phyloP scores from a whole-genome alignment of 23 tunicate genomes.

The Diplosoma virens region DNA sequence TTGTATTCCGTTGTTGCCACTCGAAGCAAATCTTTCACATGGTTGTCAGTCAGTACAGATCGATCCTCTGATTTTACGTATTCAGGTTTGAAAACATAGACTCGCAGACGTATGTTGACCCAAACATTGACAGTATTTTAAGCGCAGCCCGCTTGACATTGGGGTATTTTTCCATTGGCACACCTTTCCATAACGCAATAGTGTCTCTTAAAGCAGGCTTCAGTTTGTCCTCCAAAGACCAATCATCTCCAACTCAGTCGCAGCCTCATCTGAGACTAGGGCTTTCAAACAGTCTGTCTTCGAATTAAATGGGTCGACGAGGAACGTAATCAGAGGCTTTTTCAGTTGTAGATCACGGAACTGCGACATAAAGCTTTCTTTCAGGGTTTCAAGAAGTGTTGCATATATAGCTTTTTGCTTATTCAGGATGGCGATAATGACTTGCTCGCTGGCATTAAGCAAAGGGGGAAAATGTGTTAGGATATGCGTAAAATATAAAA shows the following conservation, averaged over 20 bases:
- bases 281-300: slow-evolving; percentile 42
- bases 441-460: slow-evolving; percentile 46
- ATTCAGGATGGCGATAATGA: slow-evolving; percentile 33
- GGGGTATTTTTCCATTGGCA: slow-evolving; percentile 44
- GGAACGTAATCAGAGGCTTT: slow-evolving; percentile 46
- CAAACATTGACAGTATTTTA: slow-evolving; percentile 33
- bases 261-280: slow-evolving; percentile 43
- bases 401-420: slow-evolving; percentile 44
- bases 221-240: slow-evolving; percentile 56
- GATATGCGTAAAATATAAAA: slow-evolving; percentile 38
- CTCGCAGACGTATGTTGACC: slow-evolving; percentile 53
- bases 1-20: slow-evolving; percentile 61
- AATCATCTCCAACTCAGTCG: slow-evolving; percentile 46
- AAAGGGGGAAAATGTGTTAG: slow-evolving; percentile 32
- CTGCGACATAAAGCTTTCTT: slow-evolving; percentile 42
- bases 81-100: slow-evolving; percentile 47
- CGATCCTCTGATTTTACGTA: slow-evolving; percentile 43
- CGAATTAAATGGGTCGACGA: slow-evolving; percentile 44
- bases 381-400: slow-evolving; percentile 46
- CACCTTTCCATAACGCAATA: slow-evolving; percentile 40
- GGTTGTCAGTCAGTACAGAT: slow-evolving; percentile 49
- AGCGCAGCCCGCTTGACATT: slow-evolving; percentile 49
- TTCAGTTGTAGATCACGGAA: slow-evolving; percentile 52
- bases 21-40: slow-evolving; percentile 39
- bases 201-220: slow-evolving; percentile 45